Evolutionary conservation across 2,113 vertebrate genomes (phyloP), one percentile per base, ranked within the genome.

Genomic region (Gavialis gangeticus): DNA sequence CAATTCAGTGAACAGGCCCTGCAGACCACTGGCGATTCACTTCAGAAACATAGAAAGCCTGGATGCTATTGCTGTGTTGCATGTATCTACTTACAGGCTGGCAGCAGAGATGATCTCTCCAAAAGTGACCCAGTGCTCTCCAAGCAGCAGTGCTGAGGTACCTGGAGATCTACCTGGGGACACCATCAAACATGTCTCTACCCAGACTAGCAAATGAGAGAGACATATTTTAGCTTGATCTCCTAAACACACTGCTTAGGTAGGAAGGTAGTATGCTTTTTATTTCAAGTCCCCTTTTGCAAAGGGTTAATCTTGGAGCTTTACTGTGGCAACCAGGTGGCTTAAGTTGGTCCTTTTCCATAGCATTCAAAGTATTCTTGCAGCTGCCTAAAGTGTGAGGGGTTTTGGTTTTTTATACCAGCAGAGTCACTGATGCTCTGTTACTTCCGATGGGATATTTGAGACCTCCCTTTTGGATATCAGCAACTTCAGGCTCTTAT

Each of bases 231-330:
- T 63, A 22, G 27, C 16, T 5, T 13, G 27, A 30, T 5, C 14
- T 25, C 13, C 21, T 69, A 63, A 63, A 10, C 14, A 11, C 62
- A 4, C 0, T 27, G 24, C 11, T 28, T 2, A 4, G 6, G 10
- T 7, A 2, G 16, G 34, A n/a, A 3, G 11, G 60, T 21, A 9
- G 4, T 18, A 3, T 1, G 5, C 0, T 2, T 14, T 5, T 2
- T 3, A 11, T 46, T 2, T 69, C 34, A 16, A 56, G 55, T 15
- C 34, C 16, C 28, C 12, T 30, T 30, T 66, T 28, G 5, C 22
- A 5, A 5, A 64, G 17, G 5, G 17, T 8, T 57, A 27, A 28
- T 55, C 27, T 75, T 27, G 16, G 10, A 5, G 2, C 3, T 24
- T 3, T 3, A 2, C 6, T 13, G 6, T 10, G 7, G n/a, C 58